Percentiles rank a stretch among this genome's conserved stretches.
Conservation (phyloP, 2,888 invertebrate genomes). For the Bibio marci region DNA sequence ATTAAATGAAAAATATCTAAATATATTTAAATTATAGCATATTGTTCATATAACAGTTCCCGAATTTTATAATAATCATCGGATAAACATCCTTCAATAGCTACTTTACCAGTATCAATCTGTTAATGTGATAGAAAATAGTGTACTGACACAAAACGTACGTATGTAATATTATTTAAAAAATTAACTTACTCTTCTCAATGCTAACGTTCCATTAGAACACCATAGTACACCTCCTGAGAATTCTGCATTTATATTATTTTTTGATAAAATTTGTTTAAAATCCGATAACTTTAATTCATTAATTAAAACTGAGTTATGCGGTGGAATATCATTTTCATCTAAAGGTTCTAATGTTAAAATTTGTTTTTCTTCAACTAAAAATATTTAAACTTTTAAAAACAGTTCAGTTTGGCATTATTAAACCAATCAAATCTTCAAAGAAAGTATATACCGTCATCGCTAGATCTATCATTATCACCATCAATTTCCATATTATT, state of each 20-base stretch:
- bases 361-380: slow-evolving; percentile 37
- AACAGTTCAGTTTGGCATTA: slow-evolving; percentile 23
- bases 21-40: slow-evolving; percentile 66
- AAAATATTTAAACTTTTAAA: no score
- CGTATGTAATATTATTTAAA: no score
- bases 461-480: background rate
- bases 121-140: slow-evolving; percentile 37
- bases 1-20: background rate
- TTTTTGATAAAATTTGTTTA: slow-evolving; percentile 57
- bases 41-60: slow-evolving; percentile 86
- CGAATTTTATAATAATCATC: slow-evolving; percentile 91
- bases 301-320: slow-evolving; percentile 81
- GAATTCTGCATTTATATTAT: slow-evolving; percentile 72
- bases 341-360: slow-evolving; percentile 50
- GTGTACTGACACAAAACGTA: no score
- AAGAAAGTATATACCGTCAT: background rate
- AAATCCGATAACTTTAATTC: slow-evolving; percentile 85
- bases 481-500: slow-evolving; percentile 27
- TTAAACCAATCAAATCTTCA: slow-evolving; percentile 8
- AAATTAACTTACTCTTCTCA: slow-evolving; percentile 63
- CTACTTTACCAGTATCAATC: slow-evolving; percentile 82
- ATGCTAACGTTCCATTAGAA: slow-evolving; percentile 76
- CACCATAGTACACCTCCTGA: slow-evolving; percentile 86
- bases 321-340: slow-evolving; percentile 38
- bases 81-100: slow-evolving; percentile 83